phyloP scores from a whole-genome alignment of 1,140 invertebrate genomes.

The Saccostrea echinata region DNA sequence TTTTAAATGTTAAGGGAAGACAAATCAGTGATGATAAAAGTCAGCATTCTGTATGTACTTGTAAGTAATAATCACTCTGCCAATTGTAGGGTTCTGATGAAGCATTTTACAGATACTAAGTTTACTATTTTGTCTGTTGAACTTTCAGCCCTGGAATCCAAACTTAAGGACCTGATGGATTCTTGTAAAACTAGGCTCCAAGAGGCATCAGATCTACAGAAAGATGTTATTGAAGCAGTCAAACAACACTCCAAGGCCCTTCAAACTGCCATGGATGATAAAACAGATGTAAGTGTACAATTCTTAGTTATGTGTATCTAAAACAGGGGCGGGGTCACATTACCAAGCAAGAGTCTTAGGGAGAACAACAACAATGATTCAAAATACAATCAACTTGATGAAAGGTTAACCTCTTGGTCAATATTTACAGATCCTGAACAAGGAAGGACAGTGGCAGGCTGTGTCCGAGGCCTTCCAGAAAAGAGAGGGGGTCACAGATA shows the following conservation, averaged over 20 bases:
- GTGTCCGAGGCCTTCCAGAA: conserved; percentile 69
- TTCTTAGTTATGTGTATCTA: not conserved
- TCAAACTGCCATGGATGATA: conserved; percentile 78
- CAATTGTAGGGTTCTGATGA: not conserved
- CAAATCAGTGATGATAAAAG: not conserved
- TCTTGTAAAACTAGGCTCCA: conserved; percentile 52
- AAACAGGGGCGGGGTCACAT: no score
- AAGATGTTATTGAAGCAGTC: conserved; percentile 65
- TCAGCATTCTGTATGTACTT: not conserved
- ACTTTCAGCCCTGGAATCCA: conserved; percentile 71
- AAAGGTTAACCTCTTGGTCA: not conserved
- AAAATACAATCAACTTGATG: no score
- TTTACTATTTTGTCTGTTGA: not conserved
- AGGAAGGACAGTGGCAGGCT: conserved; percentile 74
- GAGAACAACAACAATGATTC: no score
- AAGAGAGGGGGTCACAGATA: conserved; percentile 59
- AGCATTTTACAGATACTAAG: not conserved
- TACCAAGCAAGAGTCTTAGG: no score
- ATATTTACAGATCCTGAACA: conserved; percentile 67
- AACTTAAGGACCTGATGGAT: conserved; percentile 68
- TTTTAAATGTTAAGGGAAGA: not conserved
- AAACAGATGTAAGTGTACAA: conserved; percentile 67
- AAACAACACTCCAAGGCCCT: conserved; percentile 72
- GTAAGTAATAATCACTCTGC: no score
- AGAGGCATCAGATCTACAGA: conserved; percentile 65